These are phyloP conservation scores for Siniperca obscura DNA, from an alignment of 2,797 vertebrate genomes.

Conservation along the genomic window DNA sequence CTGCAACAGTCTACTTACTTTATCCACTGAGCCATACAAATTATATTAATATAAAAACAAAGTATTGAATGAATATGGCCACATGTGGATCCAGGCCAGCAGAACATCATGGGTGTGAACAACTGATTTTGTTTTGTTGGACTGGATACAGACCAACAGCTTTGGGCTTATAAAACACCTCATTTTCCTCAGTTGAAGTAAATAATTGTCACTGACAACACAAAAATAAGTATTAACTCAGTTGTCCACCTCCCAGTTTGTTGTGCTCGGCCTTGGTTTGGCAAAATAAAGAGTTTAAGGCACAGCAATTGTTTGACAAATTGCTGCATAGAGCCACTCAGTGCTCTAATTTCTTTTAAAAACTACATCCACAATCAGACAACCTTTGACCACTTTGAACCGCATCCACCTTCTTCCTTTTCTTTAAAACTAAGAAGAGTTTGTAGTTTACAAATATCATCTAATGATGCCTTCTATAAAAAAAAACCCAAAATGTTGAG, in stretches of 20 bases:
- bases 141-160: neutral
- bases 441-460: neutral
- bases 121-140: constrained; percentile 4
- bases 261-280: constrained; percentile 29
- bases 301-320: constrained; percentile 48
- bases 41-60: constrained; percentile 17
- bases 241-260: constrained; percentile 3
- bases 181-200: neutral
- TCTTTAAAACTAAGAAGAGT: constrained; percentile 15
- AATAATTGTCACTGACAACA: neutral
- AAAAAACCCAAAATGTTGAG: neutral
- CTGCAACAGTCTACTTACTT: constrained; percentile 17
- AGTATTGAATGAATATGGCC: neutral
- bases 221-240: neutral
- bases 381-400: neutral
- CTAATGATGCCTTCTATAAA: neutral
- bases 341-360: neutral
- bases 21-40: neutral
- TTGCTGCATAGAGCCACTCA: constrained; percentile 6
- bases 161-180: neutral
- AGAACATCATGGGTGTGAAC: neutral
- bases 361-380: constrained; percentile 31
- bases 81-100: neutral
- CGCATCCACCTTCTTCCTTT: neutral
- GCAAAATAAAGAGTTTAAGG: constrained; percentile 59